Evolutionary conservation across 30 jellyfish, hydroid and myxozoan species (phyloP).

Genomic region (Euphysa ruthae): DNA sequence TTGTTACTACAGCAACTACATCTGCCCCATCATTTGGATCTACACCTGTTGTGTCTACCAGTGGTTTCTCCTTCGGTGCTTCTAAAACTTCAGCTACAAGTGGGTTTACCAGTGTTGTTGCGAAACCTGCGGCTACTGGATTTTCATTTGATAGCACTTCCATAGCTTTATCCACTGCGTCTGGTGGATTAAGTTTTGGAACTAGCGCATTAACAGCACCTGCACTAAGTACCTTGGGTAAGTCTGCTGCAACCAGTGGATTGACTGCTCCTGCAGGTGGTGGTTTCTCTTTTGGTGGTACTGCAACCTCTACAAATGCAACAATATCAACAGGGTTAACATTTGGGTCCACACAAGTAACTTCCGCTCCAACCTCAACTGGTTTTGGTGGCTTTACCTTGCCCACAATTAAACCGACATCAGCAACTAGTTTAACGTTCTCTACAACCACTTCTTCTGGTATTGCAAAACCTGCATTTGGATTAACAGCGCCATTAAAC

Average conservation of each 20-base stretch:
- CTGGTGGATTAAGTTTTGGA: conserved; percentile 8
- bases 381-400: background rate
- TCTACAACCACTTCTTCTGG: conserved; percentile 2
- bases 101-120: background rate
- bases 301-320: background rate
- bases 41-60: background rate
- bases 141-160: conserved; percentile 1
- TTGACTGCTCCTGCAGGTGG: background rate
- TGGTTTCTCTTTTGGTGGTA: conserved; percentile 2
- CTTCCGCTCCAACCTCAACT: background rate
- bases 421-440: background rate
- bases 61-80: background rate
- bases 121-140: background rate
- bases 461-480: background rate
- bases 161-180: background rate
- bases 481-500: too few relatives aligned
- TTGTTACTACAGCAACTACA: background rate
- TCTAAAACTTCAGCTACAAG: background rate
- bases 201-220: background rate
- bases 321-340: background rate
- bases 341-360: background rate
- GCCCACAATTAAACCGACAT: background rate
- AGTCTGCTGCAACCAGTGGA: background rate
- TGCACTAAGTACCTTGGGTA: background rate
- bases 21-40: background rate